phyloP scores from a whole-genome alignment of 2,113 vertebrate species.

The Murina feae region DNA sequence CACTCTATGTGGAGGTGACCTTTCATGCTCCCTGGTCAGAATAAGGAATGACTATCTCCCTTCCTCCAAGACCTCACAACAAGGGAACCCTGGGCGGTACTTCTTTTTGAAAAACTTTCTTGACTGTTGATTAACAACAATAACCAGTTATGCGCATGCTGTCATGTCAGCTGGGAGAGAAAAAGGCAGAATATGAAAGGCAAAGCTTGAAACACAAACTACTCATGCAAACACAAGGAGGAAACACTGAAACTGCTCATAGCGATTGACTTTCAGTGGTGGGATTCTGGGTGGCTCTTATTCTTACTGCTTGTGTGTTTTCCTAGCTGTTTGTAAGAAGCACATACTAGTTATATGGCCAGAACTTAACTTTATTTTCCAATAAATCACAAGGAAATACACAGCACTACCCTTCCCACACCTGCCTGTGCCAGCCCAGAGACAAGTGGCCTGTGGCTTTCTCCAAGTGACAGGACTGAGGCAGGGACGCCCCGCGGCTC shows the following conservation, averaged over 20 bases:
- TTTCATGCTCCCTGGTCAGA: not conserved
- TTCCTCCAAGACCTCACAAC: not conserved
- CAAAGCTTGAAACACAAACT: not conserved
- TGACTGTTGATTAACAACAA: not conserved
- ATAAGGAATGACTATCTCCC: not conserved
- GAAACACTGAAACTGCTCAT: not conserved
- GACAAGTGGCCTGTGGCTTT: not conserved
- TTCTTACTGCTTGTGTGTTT: not conserved
- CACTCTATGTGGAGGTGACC: accelerated
- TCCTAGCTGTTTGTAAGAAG: not conserved
- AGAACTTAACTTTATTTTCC: not conserved
- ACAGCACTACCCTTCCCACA: not conserved
- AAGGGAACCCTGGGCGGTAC: not conserved
- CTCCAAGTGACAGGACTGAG: not conserved
- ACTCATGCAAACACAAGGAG: not conserved
- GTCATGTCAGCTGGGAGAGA: not conserved
- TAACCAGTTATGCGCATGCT: not conserved
- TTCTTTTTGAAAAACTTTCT: not conserved
- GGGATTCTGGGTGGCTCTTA: not conserved
- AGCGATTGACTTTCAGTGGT: not conserved
- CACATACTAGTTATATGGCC: not conserved
- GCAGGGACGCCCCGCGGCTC: accelerated
- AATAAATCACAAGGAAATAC: not conserved
- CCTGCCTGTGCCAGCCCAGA: not conserved
- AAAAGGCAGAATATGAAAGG: slow-evolving; percentile 24